These are phyloP conservation scores for Indri indri DNA, from an alignment of 2,113 vertebrate species.

Conservation along the genomic window DNA sequence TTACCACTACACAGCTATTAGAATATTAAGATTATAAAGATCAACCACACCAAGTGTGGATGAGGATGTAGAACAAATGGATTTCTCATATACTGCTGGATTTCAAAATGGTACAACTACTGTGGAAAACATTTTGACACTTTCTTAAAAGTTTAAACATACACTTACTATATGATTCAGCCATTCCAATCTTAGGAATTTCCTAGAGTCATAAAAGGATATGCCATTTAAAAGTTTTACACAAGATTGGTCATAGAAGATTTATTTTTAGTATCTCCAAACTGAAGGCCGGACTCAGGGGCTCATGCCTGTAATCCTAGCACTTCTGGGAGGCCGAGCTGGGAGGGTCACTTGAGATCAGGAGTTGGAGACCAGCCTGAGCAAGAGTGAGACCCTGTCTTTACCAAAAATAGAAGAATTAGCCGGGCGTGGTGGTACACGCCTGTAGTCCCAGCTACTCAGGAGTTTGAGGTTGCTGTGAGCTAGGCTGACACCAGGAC, in stretches of 20 bases:
- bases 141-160: neutral
- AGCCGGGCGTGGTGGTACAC: too few relatives aligned
- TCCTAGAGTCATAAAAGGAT: neutral
- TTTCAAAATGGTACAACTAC: neutral
- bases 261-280: neutral
- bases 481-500: too few relatives aligned
- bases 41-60: neutral
- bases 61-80: neutral
- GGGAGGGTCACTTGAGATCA: too few relatives aligned
- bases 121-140: neutral
- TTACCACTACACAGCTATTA: neutral
- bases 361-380: too few relatives aligned
- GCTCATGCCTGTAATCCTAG: too few relatives aligned
- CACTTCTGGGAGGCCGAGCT: too few relatives aligned
- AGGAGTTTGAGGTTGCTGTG: too few relatives aligned
- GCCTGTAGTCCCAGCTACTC: too few relatives aligned
- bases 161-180: neutral
- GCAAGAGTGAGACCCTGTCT: too few relatives aligned
- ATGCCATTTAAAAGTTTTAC: neutral
- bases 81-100: neutral
- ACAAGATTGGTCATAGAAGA: neutral
- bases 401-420: too few relatives aligned
- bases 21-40: neutral
- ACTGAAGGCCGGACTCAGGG: neutral
- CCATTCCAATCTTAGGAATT: neutral